phyloP scores from a whole-genome alignment of 2,888 invertebrate species.

The Limnephilus rhombicus region DNA sequence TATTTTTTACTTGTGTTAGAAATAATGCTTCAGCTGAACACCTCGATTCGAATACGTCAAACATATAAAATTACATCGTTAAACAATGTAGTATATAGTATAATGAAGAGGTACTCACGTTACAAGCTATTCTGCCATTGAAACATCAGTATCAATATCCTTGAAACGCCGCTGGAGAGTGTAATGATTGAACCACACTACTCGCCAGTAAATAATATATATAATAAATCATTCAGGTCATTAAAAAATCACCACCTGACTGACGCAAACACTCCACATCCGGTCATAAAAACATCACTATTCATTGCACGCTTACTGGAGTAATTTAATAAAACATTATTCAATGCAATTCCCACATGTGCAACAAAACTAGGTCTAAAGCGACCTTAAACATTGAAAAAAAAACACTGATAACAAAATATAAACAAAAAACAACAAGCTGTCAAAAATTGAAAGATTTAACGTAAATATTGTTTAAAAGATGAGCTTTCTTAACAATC shows the following conservation, averaged over 20 bases:
- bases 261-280: not conserved
- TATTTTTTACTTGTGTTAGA: too few relatives aligned
- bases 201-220: not conserved
- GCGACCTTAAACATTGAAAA: not conserved
- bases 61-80: not conserved
- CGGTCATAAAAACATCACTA: not conserved
- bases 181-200: not conserved
- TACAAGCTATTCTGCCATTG: conserved; percentile 1
- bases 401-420: not conserved
- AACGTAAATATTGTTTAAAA: not conserved
- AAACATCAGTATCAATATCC: not conserved
- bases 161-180: not conserved
- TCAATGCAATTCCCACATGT: not conserved
- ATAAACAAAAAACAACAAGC: not conserved
- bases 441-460: not conserved
- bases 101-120: not conserved
- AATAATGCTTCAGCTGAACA: not conserved
- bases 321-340: not conserved
- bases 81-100: not conserved
- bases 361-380: not conserved
- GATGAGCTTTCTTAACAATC: not conserved
- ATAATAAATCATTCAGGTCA: not conserved
- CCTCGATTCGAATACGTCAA: not conserved
- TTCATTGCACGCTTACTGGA: not conserved
- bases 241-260: not conserved